phyloP scores from a whole-genome alignment of 2,797 vertebrate genomes.

The Aotus griseimembra region DNA sequence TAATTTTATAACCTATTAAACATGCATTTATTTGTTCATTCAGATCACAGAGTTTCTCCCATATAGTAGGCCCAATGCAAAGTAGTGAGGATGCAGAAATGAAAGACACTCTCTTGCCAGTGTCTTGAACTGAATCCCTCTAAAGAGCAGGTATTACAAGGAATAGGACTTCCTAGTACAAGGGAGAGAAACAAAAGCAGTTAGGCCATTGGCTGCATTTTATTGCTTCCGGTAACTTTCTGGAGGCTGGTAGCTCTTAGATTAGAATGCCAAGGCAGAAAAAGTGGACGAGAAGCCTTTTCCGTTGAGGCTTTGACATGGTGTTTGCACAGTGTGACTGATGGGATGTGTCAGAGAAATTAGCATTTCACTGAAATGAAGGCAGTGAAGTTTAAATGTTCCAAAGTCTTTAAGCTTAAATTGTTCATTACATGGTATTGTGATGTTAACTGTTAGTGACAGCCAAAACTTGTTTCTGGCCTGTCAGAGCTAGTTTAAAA shows the following conservation, averaged over 20 bases:
- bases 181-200: background rate
- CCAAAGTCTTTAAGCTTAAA: slow-evolving; percentile 38
- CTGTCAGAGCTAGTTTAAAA: slow-evolving; percentile 54
- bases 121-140: background rate
- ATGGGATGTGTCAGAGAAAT: slow-evolving; percentile 56
- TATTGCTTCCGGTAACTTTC: background rate
- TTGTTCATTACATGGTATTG: slow-evolving; percentile 2
- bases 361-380: slow-evolving; percentile 58
- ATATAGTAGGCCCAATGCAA: background rate
- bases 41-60: background rate
- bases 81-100: background rate
- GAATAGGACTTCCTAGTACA: background rate
- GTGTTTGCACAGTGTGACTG: slow-evolving; percentile 47
- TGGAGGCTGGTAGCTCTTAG: background rate
- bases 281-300: background rate
- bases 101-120: background rate
- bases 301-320: slow-evolving; percentile 10
- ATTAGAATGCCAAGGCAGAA: background rate
- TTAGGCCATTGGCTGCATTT: background rate
- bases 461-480: background rate
- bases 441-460: background rate
- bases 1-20: background rate
- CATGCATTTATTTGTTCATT: background rate
- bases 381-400: slow-evolving; percentile 17
- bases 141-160: background rate